Conservation (phyloP, 1,140 invertebrate genomes). For the Cheumatopsyche charites region DNA sequence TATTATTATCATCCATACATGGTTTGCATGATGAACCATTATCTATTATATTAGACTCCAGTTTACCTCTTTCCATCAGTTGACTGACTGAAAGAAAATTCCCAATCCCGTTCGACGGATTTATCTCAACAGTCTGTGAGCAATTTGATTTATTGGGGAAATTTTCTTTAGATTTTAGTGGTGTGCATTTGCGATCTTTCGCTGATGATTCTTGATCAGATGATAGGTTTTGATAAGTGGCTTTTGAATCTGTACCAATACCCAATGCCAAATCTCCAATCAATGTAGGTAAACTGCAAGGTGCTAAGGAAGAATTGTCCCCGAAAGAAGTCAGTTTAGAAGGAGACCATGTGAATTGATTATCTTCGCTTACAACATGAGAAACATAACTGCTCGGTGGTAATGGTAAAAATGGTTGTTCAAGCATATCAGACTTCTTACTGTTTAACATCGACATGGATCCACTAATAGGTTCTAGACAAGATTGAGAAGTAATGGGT, state of each 20-base stretch:
- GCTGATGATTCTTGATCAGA: conserved; percentile 47
- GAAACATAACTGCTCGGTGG: conserved; percentile 40
- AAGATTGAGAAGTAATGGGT: conserved; percentile 21
- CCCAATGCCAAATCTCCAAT: conserved; percentile 66
- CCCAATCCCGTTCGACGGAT: conserved; percentile 32
- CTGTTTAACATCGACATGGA: neutral
- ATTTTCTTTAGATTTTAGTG: conserved; percentile 17
- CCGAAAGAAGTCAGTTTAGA: conserved; percentile 60
- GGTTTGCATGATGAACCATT: conserved; percentile 7
- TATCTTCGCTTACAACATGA: conserved; percentile 55
- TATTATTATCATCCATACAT: conserved; percentile 23
- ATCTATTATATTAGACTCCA: conserved; percentile 11
- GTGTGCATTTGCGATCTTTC: conserved; percentile 21
- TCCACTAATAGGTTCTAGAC: conserved; percentile 20
- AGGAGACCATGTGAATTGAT: conserved; percentile 65
- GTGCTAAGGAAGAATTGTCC: conserved; percentile 55
- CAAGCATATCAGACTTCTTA: conserved; percentile 39
- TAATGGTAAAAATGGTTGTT: conserved; percentile 41
- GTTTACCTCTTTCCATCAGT: conserved; percentile 60
- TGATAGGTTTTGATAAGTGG: conserved; percentile 48
- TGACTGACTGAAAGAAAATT: conserved; percentile 71
- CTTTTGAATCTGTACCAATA: conserved; percentile 51
- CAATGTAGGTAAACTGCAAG: conserved; percentile 64
- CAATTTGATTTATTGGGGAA: conserved; percentile 24
- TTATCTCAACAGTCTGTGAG: conserved; percentile 36